Percentiles rank a stretch among this genome's conserved stretches.
phyloP scores from a whole-genome alignment of 2,888 invertebrate genomes.

The Notodonta dromedarius region DNA sequence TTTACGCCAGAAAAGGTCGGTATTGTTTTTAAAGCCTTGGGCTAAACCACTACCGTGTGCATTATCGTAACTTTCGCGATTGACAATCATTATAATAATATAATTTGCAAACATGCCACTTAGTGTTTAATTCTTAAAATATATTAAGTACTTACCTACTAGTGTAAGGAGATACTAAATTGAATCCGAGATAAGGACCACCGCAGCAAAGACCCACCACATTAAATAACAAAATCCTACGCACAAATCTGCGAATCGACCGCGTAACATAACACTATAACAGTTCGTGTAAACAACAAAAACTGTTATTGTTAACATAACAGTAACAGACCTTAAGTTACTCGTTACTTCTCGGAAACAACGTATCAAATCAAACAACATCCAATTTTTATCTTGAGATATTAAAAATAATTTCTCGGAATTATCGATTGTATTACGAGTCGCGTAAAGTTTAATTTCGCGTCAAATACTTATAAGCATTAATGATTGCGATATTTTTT shows the following conservation, averaged over 20 bases:
- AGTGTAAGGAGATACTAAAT: constrained; percentile 3
- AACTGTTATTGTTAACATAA: constrained; percentile 65
- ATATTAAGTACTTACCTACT: neutral
- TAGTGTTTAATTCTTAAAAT: neutral
- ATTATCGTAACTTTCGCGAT: too few species aligned
- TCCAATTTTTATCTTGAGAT: constrained; percentile 15
- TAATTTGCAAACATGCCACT: too few species aligned
- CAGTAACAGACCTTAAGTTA: constrained; percentile 56
- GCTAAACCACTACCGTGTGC: too few species aligned
- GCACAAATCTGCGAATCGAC: constrained; percentile 74
- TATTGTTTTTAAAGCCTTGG: too few species aligned
- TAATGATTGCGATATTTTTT: constrained; percentile 1
- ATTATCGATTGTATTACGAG: constrained; percentile 29
- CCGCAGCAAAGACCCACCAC: constrained; percentile 51
- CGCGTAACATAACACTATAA: constrained; percentile 64
- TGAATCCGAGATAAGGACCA: constrained; percentile 45
- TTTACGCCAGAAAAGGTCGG: too few species aligned
- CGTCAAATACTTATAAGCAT: neutral
- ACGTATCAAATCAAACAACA: constrained; percentile 57
- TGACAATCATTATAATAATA: too few species aligned
- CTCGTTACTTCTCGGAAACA: constrained; percentile 60
- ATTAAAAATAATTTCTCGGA: constrained; percentile 2
- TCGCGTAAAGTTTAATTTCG: constrained; percentile 26
- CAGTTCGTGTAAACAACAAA: constrained; percentile 59
- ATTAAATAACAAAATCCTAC: constrained; percentile 58